Evolutionary conservation across 2,888 invertebrate species (phyloP), one percentile per base, ranked within the genome.

Genomic region (Melangyna quadrimaculata): DNA sequence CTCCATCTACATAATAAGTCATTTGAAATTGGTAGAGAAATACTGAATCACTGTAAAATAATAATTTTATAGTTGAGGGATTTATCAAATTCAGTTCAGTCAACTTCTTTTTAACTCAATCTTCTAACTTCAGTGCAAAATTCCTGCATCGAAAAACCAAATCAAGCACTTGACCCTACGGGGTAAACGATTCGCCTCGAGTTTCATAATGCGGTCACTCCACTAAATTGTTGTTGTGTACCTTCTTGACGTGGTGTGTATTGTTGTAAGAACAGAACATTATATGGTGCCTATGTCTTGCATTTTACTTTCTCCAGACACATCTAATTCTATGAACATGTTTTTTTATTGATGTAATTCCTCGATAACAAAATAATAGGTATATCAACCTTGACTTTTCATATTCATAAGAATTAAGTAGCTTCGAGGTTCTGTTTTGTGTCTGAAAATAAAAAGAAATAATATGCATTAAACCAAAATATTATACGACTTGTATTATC

Each of bases 361-460:
- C n/a, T 45, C 12, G 65, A 65, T 65, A 63, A 32, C 45, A 45
- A 65, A 43, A 63, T n/a, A n/a, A n/a, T n/a, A n/a, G n/a, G n/a
- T n/a, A 7, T 5, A 27, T 1, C 14, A 65, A 45, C 65, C 65
- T 45, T 65, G 45, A 65, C 65, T 65, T 24, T 17, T 43, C 12
- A 63, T 29, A 63, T n/a, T 63, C 27, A 27, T 45, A 32, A n/a
- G 35, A 35, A 35, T 12, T 5, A 45, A 65, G 29, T 14, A 19
- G n/a, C 45, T 2, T 29, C 35, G 12, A 24, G 65, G 27, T 27
- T 45, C 29, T 29, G 43, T 43, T 45, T 43, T 63, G 6, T 65
- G 24, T 27, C 61, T 61, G 43, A 29, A 63, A 27, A 51, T 14
- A 8, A 51, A 51, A 12, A 22, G 24, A 51, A 53, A 55, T 1